Base-by-base conservation (phyloP, 2,797 vertebrate species). In the Eutrigla gurnardus region DNA sequence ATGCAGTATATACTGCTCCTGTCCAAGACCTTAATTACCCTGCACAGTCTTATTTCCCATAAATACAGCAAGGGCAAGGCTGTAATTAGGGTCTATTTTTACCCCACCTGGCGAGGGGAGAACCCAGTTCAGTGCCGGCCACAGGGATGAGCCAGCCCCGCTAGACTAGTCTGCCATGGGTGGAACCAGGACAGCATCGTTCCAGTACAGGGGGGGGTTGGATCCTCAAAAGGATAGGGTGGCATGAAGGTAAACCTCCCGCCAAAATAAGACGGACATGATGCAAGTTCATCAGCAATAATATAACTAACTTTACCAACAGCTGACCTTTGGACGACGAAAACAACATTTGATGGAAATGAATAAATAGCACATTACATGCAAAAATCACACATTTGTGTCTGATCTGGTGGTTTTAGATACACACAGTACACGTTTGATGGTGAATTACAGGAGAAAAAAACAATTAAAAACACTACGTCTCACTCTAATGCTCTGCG, bases 21-120 rank as follows among this genome's bases (percentile, higher is more conserved):
- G 82, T 90, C 89, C 90, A 89, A 87, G 89, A 89, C 89, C 84
- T 85, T 89, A 93, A 94, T 92, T 93, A 91, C 86, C 89, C 84
- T 60, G 78, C 84, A 15, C 81, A 73, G 73, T 82, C 89, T 82
- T 89, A 90, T 90, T 92, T 92, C 89, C 88, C 82, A 79, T 93
- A 93, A 94, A 93, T 92, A 91, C 86, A 88, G 85, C 62, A 15
- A 68, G 67, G 45, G 64, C 86, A 88, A 61, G 74, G 84, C 88
- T 93, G 84, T 89, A 93, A 93, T 95, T 93, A 91, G 59, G 66
- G 75, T 52, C 87, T 92, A 93, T 86, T 88, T 90, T 91, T 90
- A 93, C 89, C 76, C 89, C 92, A 93, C 92, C 93, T 93, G 92
- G 82, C 86, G 77, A 49, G 39, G 37, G 61, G 78, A 84, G 83